Evolutionary conservation across 2,113 vertebrate species (phyloP), one percentile per base, ranked within the genome.

Genomic region (Eira barbara): DNA sequence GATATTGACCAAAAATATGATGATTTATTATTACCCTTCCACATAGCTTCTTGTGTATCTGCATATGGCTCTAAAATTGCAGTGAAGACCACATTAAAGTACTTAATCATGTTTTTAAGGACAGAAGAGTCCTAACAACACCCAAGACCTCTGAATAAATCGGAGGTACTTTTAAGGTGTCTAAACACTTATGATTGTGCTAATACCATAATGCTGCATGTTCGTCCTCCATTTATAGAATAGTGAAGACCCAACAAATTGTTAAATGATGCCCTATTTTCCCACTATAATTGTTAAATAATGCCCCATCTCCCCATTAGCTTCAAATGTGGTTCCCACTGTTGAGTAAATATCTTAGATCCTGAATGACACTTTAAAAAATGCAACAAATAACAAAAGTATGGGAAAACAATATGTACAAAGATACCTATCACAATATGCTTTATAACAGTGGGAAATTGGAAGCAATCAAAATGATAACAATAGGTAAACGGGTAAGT

Each of bases 51-150:
- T 79, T 97, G 89, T 57, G 69, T 90, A 65, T 92, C 93, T 95
- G 88, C 76, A 96, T 85, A 74, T 45, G 80, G 34, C 69, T 92
- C 49, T 96, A 93, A 97, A 96, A 94, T 94, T 92, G 92, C 95
- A 95, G 94, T 97, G 97, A 97, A 95, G 91, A 71, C 89, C 88
- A 94, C 91, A 93, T 81, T 10, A 39, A 73, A 76, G 52, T 8
- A 85, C 89, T 71, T 96, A 93, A 93, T 92, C 25, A 0, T 88
- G 90, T 88, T 42, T 63, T 87, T 67, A 55, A 98, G 92, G 67
- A 76, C 27, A 7, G 31, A 92, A 63, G 94, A 86, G 74, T n/a
- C 20, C 8, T 0, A 69, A 93, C 29, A 80, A 80, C 57, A 95
- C 42, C 57, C 79, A 97, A 82, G 91, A 76, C 59, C 36, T 87